Evolutionary conservation across 2,113 vertebrate genomes (phyloP).

Genomic region (Pica pica): DNA sequence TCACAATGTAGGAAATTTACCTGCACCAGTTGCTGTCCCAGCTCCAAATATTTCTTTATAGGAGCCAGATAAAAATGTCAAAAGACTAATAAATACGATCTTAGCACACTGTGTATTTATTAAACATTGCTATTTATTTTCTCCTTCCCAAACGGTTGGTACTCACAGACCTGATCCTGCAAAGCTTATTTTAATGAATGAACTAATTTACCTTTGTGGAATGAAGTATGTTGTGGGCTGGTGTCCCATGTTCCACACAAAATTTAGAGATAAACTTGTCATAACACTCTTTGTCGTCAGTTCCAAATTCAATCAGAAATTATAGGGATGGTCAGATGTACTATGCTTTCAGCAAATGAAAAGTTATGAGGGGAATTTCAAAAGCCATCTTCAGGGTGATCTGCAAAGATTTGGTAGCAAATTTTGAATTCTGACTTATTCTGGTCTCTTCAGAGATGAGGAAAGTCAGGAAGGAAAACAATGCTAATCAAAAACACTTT

Average conservation of each 20-base stretch:
- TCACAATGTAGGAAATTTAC: conserved; percentile 74
- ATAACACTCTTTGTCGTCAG: background rate
- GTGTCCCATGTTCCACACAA: background rate
- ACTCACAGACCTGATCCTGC: background rate
- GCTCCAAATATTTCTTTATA: conserved; percentile 69
- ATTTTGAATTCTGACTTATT: background rate
- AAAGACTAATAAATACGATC: conserved; percentile 66
- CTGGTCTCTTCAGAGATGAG: background rate
- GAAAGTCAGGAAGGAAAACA: background rate
- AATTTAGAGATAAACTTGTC: background rate
- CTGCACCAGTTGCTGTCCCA: conserved; percentile 65
- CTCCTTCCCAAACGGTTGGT: background rate
- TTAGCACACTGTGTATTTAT: conserved; percentile 22
- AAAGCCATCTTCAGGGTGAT: background rate
- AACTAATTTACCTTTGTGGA: background rate
- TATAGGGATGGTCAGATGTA: background rate
- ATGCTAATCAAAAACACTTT: background rate
- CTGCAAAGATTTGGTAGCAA: background rate
- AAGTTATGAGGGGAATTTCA: background rate
- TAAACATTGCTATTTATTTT: conserved; percentile 27
- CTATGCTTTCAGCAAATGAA: background rate
- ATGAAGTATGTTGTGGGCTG: background rate
- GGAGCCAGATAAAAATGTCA: conserved; percentile 67
- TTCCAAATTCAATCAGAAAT: background rate
- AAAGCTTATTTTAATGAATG: background rate